Base-by-base conservation (phyloP, 1,140 invertebrate species). In the Drosophila azteca region DNA sequence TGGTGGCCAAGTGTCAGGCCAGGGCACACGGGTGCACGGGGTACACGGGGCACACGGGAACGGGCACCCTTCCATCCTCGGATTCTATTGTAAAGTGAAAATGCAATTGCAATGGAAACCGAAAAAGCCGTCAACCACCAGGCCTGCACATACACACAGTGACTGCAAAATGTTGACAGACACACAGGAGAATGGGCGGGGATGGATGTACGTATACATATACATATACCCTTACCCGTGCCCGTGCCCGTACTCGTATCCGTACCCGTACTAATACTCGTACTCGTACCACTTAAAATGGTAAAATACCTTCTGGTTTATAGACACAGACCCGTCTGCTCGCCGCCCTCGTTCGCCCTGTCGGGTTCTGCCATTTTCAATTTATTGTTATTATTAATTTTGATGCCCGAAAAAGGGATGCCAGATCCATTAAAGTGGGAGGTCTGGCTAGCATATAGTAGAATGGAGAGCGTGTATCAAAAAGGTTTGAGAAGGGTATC, bases 381-480 rank as follows among this genome's bases (percentile, higher is more conserved):
- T 87, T 87, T 87, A 87, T 87, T 87, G 82, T 87, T 87, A 87
- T 87, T 87, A 87, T 87, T 87, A 88, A 87, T 87, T 87, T 87
- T 84, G 79, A 70, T 74, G 75, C 54, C 78, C 68, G 46, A 76
- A 87, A 77, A 85, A 87, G 81, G 81, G 78, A 85, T 85, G 81
- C 73, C 72, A 48, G 45, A 58, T 24, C 35, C 35, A 39, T 39
- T 39, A 39, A 39, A 39, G 35, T 39, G 35, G 35, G 35, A 13
- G 35, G 35, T 13, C 13, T 43, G 44, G 43, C 61, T 31, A 70
- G 67, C 31, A 51, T 55, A 46, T 15, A 29, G 20, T 31, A 44
- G 9, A 24, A 41, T 9, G 15, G 13, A 55, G 15, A 44, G 3
- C 24, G 24, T 29, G 44, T 8, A 26, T 26, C 24, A 26, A 26